phyloP scores from a whole-genome alignment of 2,888 invertebrate species.

The Anodontia alba region DNA sequence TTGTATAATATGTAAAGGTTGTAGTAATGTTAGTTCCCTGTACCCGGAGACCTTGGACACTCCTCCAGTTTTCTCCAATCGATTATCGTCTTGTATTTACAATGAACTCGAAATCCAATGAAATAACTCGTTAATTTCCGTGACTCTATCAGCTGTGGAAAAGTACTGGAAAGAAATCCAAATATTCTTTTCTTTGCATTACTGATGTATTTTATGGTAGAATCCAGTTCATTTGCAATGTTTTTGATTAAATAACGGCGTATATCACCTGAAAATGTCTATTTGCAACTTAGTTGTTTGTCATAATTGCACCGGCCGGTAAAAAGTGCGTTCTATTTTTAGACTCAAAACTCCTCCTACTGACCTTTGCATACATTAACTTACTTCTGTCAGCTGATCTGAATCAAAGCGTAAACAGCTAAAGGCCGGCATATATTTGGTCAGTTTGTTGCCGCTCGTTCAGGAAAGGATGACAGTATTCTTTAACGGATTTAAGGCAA shows the following conservation, averaged over 20 bases:
- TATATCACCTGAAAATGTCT: no score
- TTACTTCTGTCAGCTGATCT: conserved; percentile 46
- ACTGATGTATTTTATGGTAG: no score
- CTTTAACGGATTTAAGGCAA: background rate
- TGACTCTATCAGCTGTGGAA: background rate
- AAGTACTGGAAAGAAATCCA: conserved; percentile 8
- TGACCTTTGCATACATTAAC: conserved; percentile 49
- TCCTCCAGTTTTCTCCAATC: conserved; percentile 43
- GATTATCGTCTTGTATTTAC: background rate
- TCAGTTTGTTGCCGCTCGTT: background rate
- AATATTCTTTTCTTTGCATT: background rate
- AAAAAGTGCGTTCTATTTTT: conserved; percentile 17
- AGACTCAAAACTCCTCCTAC: conserved; percentile 37
- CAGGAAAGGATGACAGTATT: background rate
- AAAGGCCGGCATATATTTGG: background rate
- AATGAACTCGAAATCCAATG: background rate
- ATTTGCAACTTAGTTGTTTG: no score
- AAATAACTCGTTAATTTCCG: background rate
- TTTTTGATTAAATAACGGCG: no score
- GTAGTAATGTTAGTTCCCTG: no score
- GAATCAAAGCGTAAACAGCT: conserved; percentile 1
- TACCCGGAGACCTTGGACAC: conserved; percentile 44
- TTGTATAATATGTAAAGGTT: no score
- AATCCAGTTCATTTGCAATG: no score
- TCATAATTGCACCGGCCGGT: background rate